Base-by-base conservation (phyloP, 1,140 invertebrate species). In the Rhopalosiphum padi region DNA sequence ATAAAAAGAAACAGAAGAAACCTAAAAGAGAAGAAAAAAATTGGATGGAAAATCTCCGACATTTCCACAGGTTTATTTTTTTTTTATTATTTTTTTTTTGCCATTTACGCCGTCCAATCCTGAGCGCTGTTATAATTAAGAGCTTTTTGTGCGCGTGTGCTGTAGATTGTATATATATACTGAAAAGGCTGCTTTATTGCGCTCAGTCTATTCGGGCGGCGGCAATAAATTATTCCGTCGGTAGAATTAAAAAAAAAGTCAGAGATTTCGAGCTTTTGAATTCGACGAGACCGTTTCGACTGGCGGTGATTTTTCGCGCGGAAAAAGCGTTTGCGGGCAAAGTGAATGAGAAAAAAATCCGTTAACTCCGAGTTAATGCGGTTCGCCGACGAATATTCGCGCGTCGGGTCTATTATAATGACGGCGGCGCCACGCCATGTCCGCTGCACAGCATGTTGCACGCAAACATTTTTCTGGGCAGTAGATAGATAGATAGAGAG, bases 11-110 rank as follows among this genome's bases (percentile, higher is more conserved):
- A 77, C 60, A 15, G 30, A 77, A n/a, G n/a, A n/a, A 77, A 4
- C 30, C 60, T 15, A 77, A 77, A 1, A 18, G n/a, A 77, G 30
- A 77, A 21, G n/a, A 5, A 77, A 77, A 77, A 77, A 77, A 77
- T 18, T 77, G 60, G n/a, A 77, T 7, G 30, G 60, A 77, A 77
- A 77, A n/a, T 6, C 60, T n/a, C n/a, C 60, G 30, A 18, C 60
- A 68, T 77, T 77, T 77, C 60, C 60, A 77, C 60, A 77, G 60
- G 60, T n/a, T 77, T n/a, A n/a, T 77, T 68, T 68, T n/a, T 68
- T 53, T 53, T 18, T 60, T 30, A 30, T 53, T 53, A 22, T 30
- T 68, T 60, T n/a, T 77, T n/a, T 77, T 77, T 77, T 77, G 60
- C 60, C 4, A 77, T 77, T n/a, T 77, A 77, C 60, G 60, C 60